Base-by-base conservation (phyloP, 2,888 invertebrate genomes). In the Hemithea aestivaria region DNA sequence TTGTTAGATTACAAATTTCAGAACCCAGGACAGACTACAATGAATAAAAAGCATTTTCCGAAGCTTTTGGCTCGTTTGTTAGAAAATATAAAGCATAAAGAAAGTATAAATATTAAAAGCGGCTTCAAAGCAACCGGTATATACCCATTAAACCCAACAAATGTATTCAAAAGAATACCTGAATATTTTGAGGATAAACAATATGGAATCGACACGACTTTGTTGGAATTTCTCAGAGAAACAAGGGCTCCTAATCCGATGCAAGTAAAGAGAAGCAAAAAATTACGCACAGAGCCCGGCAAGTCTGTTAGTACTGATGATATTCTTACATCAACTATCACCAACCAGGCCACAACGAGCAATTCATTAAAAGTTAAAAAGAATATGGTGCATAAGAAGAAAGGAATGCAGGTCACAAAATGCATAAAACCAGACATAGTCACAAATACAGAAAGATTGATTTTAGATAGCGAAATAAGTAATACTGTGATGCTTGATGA, bases 51-150 rank as follows among this genome's bases (percentile, higher is more conserved):
- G 10, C 29, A 20, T 10, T 29, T 29, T 10, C 29, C 29, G 6
- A 29, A 22, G 10, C 22, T 29, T 22, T 22, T 29, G 10, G 22
- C 21, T 8, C 22, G 12, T 10, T 37, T 47, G 40, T 40, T 33
- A 41, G 41, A 41, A 35, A 27, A 27, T 11, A 27, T 27, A 7
- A 11, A 27, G 11, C 10, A 11, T 10, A 10, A 11, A 3, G 26
- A 46, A 10, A 10, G 10, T 1, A 38, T 41, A 8, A 53, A 50
- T 21, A 42, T 48, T 20, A 42, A 24, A 35, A 48, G 48, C 31
- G 50, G 50, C 3, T 53, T 50, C 36, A 44, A 34, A 40, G 44
- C 50, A 20, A 16, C 53, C 1, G 48, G 48, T n/a, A 36, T 53
- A 43, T 40, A 16, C 20, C 50, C 50, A 4, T 20, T 46, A 1